Conservation (phyloP, 2,797 vertebrate genomes). For the Merluccius polli region DNA sequence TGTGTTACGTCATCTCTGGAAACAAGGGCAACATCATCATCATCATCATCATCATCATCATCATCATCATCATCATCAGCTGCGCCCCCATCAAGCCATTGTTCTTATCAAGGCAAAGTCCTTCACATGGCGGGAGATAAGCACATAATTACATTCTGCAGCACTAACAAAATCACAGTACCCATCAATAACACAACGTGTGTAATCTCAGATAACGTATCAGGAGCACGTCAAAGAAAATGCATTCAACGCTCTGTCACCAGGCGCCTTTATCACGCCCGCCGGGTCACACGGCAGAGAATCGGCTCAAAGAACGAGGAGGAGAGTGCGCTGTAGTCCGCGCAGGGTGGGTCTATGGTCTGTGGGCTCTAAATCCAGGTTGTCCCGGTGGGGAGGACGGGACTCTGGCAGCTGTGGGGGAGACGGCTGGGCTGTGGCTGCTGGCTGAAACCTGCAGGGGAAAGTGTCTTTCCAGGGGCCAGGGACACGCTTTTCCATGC, state of each 20-base stretch:
- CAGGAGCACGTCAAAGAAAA: background rate
- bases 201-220: background rate
- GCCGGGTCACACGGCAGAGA: background rate
- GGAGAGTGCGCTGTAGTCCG: background rate
- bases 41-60: no score
- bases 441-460: background rate
- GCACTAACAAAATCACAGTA: background rate
- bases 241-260: no score
- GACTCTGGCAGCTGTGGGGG: background rate
- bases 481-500: conserved; percentile 39
- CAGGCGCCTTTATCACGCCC: background rate
- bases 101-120: no score
- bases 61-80: no score
- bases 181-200: background rate
- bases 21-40: no score
- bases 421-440: background rate
- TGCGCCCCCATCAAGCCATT: no score
- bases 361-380: background rate
- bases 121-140: background rate
- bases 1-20: no score
- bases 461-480: background rate
- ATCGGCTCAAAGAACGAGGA: background rate
- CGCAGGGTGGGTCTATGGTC: background rate
- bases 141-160: background rate
- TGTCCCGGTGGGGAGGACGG: background rate